A percentile compares a stretch with the other conserved stretches of the same genome.
Conservation (phyloP, 2,888 invertebrate species). For the Rosalia funebris region DNA sequence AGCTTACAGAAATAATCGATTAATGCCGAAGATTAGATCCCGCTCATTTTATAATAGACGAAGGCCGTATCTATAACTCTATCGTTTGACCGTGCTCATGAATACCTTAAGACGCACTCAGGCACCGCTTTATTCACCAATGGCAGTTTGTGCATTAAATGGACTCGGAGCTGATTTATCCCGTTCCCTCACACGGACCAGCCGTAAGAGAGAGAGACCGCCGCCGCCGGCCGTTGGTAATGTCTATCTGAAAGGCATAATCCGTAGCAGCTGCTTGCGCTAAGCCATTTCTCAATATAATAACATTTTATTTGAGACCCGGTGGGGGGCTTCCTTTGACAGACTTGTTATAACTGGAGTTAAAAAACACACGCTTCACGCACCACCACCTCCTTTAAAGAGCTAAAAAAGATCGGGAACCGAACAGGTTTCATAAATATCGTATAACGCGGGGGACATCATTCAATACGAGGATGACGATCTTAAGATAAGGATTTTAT, state of each 20-base stretch:
- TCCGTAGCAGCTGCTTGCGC: slow-evolving; percentile 56
- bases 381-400: slow-evolving; percentile 55
- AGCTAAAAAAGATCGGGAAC: slow-evolving; percentile 50
- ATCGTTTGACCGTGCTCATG: slow-evolving; percentile 43
- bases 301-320: slow-evolving; percentile 57
- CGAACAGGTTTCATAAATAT: slow-evolving; percentile 54
- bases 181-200: slow-evolving; percentile 18
- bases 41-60: slow-evolving; percentile 13
- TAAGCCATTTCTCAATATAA: slow-evolving; percentile 59
- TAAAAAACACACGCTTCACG: slow-evolving; percentile 58
- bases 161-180: slow-evolving; percentile 28
- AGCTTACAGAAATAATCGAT: slow-evolving; percentile 22
- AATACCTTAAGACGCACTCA: slow-evolving; percentile 34
- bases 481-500: slow-evolving; percentile 35
- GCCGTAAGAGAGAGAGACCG: slow-evolving; percentile 27
- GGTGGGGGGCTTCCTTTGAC: slow-evolving; percentile 56
- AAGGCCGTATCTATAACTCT: slow-evolving; percentile 42
- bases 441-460: slow-evolving; percentile 45
- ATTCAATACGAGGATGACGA: slow-evolving; percentile 42
- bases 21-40: slow-evolving; percentile 20
- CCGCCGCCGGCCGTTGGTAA: slow-evolving; percentile 28
- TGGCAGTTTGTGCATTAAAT: slow-evolving; percentile 34
- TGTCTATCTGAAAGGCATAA: slow-evolving; percentile 52
- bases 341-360: slow-evolving; percentile 55
- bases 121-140: slow-evolving; percentile 37